These are phyloP conservation scores for Polydrusus pterygomalis DNA, from an alignment of 2,888 invertebrate genomes.

Conservation along the genomic window DNA sequence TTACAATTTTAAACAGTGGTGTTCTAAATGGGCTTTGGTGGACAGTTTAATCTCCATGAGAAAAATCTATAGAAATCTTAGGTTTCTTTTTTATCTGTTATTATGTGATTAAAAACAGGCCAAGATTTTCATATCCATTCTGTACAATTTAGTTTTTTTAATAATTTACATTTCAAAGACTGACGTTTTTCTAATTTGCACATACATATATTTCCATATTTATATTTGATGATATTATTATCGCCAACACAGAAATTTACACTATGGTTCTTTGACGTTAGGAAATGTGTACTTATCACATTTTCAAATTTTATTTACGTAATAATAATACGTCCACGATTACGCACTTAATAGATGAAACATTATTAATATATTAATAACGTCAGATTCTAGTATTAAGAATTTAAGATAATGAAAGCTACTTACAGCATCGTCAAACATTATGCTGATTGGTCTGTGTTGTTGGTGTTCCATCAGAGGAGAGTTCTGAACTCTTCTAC, in stretches of 20 bases:
- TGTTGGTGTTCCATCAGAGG: constrained; percentile 70
- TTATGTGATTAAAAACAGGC: too few relatives aligned
- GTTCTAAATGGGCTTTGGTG: too few relatives aligned
- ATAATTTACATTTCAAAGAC: neutral
- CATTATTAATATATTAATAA: neutral
- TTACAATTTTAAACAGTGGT: too few relatives aligned
- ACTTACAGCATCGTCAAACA: constrained; percentile 69
- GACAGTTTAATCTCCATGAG: too few relatives aligned
- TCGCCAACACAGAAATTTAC: neutral
- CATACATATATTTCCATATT: neutral
- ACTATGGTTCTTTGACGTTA: neutral
- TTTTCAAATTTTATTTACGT: neutral
- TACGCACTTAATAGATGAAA: neutral
- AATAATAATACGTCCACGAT: constrained; percentile 14
- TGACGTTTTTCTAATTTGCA: neutral
- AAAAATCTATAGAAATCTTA: too few relatives aligned
- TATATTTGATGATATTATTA: constrained; percentile 5
- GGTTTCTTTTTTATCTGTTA: too few relatives aligned
- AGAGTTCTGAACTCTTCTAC: constrained; percentile 67
- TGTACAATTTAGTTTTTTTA: too few relatives aligned
- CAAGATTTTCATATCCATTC: too few relatives aligned
- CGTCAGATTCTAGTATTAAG: too few relatives aligned
- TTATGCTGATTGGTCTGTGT: constrained; percentile 68
- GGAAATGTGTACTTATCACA: neutral
- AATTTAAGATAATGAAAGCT: neutral